Evolutionary conservation across 2,797 vertebrate genomes (phyloP), one percentile per base, ranked within the genome.

Genomic region (Denticeps clupeoides): DNA sequence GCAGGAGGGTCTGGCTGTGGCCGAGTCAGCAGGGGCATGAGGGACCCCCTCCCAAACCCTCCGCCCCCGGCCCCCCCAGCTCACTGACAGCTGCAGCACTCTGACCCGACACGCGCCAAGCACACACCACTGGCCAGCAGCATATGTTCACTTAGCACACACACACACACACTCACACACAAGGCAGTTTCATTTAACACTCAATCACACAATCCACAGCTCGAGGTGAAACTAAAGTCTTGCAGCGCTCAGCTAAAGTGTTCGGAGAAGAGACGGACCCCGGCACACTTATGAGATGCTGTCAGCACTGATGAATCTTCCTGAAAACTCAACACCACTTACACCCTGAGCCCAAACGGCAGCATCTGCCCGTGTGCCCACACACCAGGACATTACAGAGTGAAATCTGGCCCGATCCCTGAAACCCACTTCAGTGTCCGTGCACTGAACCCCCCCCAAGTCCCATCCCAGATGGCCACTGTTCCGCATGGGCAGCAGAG

Each of bases 31-130:
- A 7, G 25, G 26, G 7, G 9, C 27, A n/a, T 28, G 10, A 28
- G 11, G 9, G 11, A 4, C 9, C 27, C 10, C 3, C 1, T 10
- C 28, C 11, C 18, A 8, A 25, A 25, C 5, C 28, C 27, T n/a
- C 8, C 3, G 16, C 15, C 32, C 8, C 35, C 3, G 12, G 35
- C 32, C 13, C 31, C 7, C 13, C 18, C 3, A 15, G 3, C 13
- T 33, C n/a, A 28, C 55, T 42, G 55, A 51, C 49, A 57, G 55
- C 49, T 57, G 49, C 4, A n/a, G 43, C 45, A 45, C 51, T 57
- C 47, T 57, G 55, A 57, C 51, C 49, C 47, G 43, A 35, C 48
- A 51, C 55, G 51, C 38, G 38, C 49, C 29, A 29, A 13, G 12
- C 7, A 15, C 26, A 21, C n/a, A 15, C 12, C 7, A 32, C 31